These are phyloP conservation scores for Labia minor DNA, from an alignment of 2,888 invertebrate genomes.

Conservation along the genomic window DNA sequence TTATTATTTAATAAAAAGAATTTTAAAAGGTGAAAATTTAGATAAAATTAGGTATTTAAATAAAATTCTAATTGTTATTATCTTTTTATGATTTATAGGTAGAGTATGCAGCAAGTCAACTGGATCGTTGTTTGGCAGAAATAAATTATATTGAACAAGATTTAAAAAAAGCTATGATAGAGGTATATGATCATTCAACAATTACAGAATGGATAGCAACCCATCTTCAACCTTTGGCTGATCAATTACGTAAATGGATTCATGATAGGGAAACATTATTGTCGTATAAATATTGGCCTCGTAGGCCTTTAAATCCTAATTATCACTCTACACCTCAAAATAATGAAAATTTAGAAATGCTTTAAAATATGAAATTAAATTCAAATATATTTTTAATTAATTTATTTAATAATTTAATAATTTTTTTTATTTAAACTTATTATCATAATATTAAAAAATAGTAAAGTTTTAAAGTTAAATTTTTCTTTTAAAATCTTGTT, in stretches of 20 bases:
- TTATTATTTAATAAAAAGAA: not conserved
- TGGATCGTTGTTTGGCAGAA: conserved; percentile 38
- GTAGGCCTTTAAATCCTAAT: conserved; percentile 37
- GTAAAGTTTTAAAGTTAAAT: too few species aligned
- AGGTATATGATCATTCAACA: conserved; percentile 38
- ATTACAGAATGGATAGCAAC: conserved; percentile 40
- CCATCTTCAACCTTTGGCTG: conserved; percentile 35
- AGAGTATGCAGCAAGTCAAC: conserved; percentile 37
- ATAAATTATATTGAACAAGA: conserved; percentile 37
- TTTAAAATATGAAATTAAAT: too few species aligned
- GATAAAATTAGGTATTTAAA: too few species aligned
- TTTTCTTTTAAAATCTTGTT: too few species aligned
- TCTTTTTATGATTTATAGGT: conserved; percentile 30
- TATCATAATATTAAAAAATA: too few species aligned
- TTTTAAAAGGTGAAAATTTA: too few species aligned
- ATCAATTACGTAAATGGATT: conserved; percentile 35
- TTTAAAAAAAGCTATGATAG: conserved; percentile 36
- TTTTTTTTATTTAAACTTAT: too few species aligned
- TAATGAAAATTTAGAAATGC: not conserved
- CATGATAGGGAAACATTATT: conserved; percentile 39
- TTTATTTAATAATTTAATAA: too few species aligned
- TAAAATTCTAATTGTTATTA: too few species aligned
- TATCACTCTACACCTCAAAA: not conserved
- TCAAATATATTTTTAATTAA: too few species aligned
- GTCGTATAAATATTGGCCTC: conserved; percentile 41